phyloP scores from a whole-genome alignment of 2,113 vertebrate genomes.

The Sminthopsis crassicaudata region DNA sequence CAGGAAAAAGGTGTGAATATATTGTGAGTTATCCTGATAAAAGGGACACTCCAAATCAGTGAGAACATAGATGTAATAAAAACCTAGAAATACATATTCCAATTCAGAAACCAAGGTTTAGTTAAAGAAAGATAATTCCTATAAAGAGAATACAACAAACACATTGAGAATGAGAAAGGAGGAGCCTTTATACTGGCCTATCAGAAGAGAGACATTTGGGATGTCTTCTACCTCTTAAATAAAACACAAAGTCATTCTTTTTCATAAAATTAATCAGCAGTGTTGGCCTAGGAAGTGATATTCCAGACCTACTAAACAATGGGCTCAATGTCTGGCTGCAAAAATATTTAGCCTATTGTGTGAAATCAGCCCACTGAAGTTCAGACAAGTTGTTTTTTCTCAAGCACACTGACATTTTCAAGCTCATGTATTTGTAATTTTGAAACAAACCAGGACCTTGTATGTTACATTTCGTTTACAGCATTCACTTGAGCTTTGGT shows the following conservation, averaged over 20 bases:
- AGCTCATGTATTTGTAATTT: constrained; percentile 62
- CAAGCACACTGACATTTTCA: constrained; percentile 50
- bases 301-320: constrained; percentile 58
- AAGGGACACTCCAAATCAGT: background rate
- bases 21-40: background rate
- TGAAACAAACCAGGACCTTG: constrained; percentile 54
- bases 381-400: constrained; percentile 58
- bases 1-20: background rate
- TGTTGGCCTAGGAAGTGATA: constrained; percentile 54
- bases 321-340: constrained; percentile 54
- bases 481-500: constrained; percentile 49
- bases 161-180: background rate
- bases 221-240: background rate
- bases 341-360: constrained; percentile 66
- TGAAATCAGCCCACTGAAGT: constrained; percentile 18
- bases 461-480: constrained; percentile 67
- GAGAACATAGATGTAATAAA: background rate
- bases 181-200: background rate
- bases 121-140: background rate
- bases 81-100: background rate
- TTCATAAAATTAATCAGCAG: constrained; percentile 5
- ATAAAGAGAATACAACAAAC: background rate
- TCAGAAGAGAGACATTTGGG: background rate
- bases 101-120: background rate
- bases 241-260: constrained; percentile 28